phyloP scores from a whole-genome alignment of 2,113 vertebrate genomes.

The Chaetura pelagica region DNA sequence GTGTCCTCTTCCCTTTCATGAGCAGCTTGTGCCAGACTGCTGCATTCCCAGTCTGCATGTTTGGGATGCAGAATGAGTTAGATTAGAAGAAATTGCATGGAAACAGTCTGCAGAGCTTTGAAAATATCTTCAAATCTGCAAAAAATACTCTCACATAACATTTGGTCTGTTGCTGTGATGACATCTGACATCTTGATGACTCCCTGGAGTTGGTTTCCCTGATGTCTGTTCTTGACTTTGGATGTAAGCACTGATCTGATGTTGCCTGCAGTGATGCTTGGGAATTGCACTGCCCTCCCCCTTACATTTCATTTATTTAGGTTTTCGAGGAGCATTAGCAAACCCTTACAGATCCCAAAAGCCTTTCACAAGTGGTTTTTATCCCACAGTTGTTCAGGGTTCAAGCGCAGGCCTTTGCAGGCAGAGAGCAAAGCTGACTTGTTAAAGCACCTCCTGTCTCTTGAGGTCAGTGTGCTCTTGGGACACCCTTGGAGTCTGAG shows the following conservation, averaged over 20 bases:
- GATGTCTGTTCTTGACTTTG: not conserved
- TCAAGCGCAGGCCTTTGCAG: not conserved
- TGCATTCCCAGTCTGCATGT: not conserved
- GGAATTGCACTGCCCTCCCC: not conserved
- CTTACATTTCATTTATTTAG: not conserved
- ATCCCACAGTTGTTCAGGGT: not conserved
- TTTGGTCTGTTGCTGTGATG: not conserved
- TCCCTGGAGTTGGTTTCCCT: not conserved
- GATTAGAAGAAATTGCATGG: constrained; percentile 11
- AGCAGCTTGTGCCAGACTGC: not conserved
- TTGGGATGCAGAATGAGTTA: constrained; percentile 10
- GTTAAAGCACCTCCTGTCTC: not conserved
- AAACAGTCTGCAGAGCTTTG: constrained; percentile 11
- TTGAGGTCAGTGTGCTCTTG: not conserved
- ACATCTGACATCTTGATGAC: not conserved
- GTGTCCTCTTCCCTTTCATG: not conserved
- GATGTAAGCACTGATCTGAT: not conserved
- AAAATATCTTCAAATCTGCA: not conserved
- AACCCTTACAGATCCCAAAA: not conserved
- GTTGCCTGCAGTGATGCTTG: not conserved
- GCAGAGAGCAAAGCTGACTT: not conserved
- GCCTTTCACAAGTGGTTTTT: not conserved
- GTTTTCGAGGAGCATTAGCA: not conserved
- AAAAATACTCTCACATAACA: not conserved
- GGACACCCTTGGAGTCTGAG: not conserved